Conservation (phyloP, 2,797 vertebrate genomes). For the Dryobates pubescens region DNA sequence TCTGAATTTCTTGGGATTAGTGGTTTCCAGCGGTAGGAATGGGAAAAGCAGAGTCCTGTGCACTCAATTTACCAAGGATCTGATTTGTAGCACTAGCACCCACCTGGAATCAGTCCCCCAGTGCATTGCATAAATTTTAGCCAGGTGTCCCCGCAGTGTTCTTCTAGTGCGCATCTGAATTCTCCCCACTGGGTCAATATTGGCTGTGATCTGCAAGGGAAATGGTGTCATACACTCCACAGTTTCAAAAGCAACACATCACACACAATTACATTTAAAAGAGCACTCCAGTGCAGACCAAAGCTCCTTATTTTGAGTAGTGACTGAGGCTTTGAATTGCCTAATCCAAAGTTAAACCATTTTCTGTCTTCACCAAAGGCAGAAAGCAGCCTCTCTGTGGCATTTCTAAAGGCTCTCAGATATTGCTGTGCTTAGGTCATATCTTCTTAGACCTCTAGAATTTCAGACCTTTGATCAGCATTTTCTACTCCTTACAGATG, state of each 20-base stretch:
- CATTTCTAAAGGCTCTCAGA: not conserved
- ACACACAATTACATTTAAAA: not conserved
- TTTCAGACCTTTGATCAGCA: not conserved
- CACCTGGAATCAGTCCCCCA: conserved; percentile 99
- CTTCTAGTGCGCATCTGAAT: conserved; percentile 99
- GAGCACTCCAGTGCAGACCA: not conserved
- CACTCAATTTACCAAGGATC: not conserved
- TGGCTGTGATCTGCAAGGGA: conserved; percentile 92
- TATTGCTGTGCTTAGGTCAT: not conserved
- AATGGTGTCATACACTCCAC: not conserved
- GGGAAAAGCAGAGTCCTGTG: not conserved
- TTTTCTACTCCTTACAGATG: not conserved
- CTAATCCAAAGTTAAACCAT: not conserved
- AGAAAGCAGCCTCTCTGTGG: not conserved
- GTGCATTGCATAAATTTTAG: conserved; percentile 99
- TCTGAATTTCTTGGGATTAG: not conserved
- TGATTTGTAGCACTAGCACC: not conserved
- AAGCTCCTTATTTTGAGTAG: not conserved
- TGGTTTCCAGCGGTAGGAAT: not conserved
- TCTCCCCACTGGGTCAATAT: conserved; percentile 97
- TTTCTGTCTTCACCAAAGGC: not conserved
- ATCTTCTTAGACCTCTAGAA: not conserved
- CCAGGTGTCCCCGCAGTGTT: conserved; percentile 97
- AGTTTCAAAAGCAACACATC: not conserved
- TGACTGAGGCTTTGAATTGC: not conserved